Percentiles rank a stretch among this genome's conserved stretches.
Evolutionary conservation across 2,113 vertebrate species (phyloP).

Genomic region (Xenopus tropicalis): UCB_Xtro_10.0 CM004445.2:61563501-61564000

Average conservation of each 20-base stretch:
- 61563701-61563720: conserved; percentile 73
- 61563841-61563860: no score
- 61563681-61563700: conserved; percentile 71
- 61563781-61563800: no score
- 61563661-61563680: conserved; percentile 54
- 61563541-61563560: conserved; percentile 52
- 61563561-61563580: conserved; percentile 46
- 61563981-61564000: conserved; percentile 78
- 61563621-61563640: conserved; percentile 80
- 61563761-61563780: no score
- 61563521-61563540: conserved; percentile 67
- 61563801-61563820: no score
- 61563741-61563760: no score
- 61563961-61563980: conserved; percentile 76
- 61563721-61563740: conserved; percentile 50
- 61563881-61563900: no score
- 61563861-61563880: no score
- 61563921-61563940: no score
- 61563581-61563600: conserved; percentile 70
- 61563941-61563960: no score
- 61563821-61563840: no score
- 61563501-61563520: conserved; percentile 59
- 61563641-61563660: conserved; percentile 68
- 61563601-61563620: conserved; percentile 69
- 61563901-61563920: no score